Evolutionary conservation across 2,113 vertebrate genomes (phyloP).

Genomic region (Aleadryas rufinucha): DNA sequence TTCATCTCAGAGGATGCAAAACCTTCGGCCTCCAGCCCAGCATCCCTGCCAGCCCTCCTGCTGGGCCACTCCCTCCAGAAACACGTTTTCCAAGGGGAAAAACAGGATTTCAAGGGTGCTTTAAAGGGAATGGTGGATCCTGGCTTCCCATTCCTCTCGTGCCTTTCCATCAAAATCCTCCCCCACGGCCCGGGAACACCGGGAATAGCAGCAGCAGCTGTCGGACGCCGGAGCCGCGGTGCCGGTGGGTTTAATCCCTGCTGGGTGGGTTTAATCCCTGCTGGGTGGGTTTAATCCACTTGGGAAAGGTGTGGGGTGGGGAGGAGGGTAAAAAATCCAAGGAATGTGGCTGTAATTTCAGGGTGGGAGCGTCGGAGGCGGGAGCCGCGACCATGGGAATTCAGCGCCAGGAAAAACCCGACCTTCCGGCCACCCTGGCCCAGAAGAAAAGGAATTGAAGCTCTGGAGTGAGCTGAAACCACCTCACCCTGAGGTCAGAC

Average conservation of each 20-base stretch:
- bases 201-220: conserved; percentile 50
- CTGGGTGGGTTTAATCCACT: neutral
- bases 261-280: neutral
- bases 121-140: rapidly evolving
- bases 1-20: neutral
- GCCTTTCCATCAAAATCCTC: neutral
- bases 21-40: neutral
- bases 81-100: neutral
- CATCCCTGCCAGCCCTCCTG: neutral
- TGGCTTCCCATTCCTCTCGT: neutral
- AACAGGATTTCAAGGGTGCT: rapidly evolving
- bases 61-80: neutral
- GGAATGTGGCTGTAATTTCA: neutral
- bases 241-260: neutral
- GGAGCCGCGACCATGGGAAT: neutral
- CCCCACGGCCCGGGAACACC: rapidly evolving
- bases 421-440: neutral
- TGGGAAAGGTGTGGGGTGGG: neutral
- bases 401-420: neutral
- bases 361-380: neutral
- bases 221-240: rapidly evolving
- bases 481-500: neutral
- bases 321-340: neutral
- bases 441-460: neutral
- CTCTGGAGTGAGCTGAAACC: neutral